phyloP scores from a whole-genome alignment of 2,888 invertebrate species.

The Macrosoma leucophasiata region DNA sequence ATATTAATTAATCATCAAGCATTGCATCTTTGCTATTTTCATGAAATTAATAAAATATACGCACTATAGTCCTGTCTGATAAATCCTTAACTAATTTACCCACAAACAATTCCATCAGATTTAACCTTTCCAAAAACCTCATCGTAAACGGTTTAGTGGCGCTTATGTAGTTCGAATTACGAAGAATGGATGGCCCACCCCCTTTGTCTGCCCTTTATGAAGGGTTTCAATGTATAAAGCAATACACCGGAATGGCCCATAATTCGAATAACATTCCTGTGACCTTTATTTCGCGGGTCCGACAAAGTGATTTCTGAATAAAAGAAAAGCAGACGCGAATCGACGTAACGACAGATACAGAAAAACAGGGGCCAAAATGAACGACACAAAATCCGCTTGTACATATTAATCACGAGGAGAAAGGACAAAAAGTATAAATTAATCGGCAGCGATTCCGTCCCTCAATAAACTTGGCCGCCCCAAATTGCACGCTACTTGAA shows the following conservation, averaged over 20 bases:
- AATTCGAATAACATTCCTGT: constrained; percentile 64
- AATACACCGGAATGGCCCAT: constrained; percentile 59
- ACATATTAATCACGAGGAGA: constrained; percentile 18
- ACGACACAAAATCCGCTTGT: constrained; percentile 1
- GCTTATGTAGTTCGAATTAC: constrained; percentile 66
- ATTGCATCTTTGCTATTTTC: no score
- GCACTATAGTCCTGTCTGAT: no score
- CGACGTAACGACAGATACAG: constrained; percentile 9
- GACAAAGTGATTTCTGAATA: constrained; percentile 19
- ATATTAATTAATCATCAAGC: no score
- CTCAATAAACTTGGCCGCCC: constrained; percentile 46
- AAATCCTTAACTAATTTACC: no score
- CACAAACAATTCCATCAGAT: constrained; percentile 24
- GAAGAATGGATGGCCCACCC: constrained; percentile 58
- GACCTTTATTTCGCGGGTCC: constrained; percentile 37
- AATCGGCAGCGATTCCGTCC: constrained; percentile 30
- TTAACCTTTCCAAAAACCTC: constrained; percentile 64
- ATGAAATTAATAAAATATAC: no score
- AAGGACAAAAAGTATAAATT: constrained; percentile 31
- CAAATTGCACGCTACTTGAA: constrained; percentile 62
- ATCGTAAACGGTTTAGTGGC: constrained; percentile 69
- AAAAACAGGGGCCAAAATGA: constrained; percentile 8
- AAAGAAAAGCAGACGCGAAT: constrained; percentile 12
- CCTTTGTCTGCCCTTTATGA: constrained; percentile 66
- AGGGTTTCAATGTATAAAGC: constrained; percentile 59